Evolutionary conservation across 2,113 vertebrate species (phyloP).

Genomic region (Pantherophis guttatus): DNA sequence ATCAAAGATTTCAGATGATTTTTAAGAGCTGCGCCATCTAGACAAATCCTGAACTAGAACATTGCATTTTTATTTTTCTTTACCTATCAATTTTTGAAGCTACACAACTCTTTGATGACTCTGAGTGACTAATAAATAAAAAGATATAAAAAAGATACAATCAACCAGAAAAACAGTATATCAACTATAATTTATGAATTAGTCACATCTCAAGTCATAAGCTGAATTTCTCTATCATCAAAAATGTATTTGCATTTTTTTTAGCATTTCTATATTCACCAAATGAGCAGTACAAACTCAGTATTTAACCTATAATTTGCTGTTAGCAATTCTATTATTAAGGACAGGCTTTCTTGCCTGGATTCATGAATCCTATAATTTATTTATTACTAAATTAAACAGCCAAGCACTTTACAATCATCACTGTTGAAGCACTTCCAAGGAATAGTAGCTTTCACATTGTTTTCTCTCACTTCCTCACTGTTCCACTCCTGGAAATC

Average conservation of each 20-base stretch:
- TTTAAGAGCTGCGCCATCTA: not conserved
- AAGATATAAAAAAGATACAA: not conserved
- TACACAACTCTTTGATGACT: not conserved
- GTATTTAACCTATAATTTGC: conserved; percentile 11
- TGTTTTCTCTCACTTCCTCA: not conserved
- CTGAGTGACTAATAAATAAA: not conserved
- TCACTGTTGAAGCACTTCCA: conserved; percentile 25
- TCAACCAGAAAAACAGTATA: not conserved
- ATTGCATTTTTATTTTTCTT: not conserved
- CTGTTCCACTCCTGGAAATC: conserved; percentile 38
- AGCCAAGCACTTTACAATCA: not conserved
- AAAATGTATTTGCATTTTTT: not conserved
- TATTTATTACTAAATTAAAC: conserved; percentile 40
- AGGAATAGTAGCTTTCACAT: conserved; percentile 37
- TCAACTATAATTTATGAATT: not conserved
- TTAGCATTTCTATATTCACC: not conserved
- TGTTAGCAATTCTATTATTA: not conserved
- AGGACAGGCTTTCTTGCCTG: not conserved
- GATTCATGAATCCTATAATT: not conserved
- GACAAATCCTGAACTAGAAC: not conserved
- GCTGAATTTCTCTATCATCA: not conserved
- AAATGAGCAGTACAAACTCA: not conserved
- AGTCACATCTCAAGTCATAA: not conserved
- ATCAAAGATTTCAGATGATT: not conserved
- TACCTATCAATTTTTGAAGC: not conserved